Evolutionary conservation across 2,888 invertebrate species (phyloP).

Genomic region (Seira ritae): DNA sequence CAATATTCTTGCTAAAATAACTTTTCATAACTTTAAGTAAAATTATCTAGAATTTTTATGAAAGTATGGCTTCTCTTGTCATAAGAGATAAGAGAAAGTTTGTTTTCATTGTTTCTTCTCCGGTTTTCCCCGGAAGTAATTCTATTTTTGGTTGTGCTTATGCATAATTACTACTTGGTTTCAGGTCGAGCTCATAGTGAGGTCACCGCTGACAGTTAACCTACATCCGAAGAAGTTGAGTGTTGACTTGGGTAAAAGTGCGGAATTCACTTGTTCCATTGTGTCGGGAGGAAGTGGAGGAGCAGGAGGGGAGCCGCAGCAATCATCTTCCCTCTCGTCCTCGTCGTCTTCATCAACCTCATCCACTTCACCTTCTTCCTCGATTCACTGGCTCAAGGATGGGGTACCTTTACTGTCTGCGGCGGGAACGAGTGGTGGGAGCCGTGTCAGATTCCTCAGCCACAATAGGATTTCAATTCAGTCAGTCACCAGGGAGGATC

Average conservation of each 20-base stretch:
- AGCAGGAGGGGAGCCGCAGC: slow-evolving; percentile 61
- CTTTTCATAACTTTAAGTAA: too few relatives aligned
- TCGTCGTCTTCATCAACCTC: slow-evolving; percentile 74
- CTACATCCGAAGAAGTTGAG: slow-evolving; percentile 82
- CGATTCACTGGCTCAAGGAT: slow-evolving; percentile 78
- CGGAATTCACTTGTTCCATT: slow-evolving; percentile 82
- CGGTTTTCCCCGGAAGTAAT: too few relatives aligned
- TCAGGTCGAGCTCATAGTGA: slow-evolving; percentile 80
- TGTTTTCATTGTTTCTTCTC: background rate
- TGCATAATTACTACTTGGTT: slow-evolving; percentile 21
- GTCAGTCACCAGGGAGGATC: slow-evolving; percentile 82
- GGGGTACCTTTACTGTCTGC: slow-evolving; percentile 74
- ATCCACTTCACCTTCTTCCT: slow-evolving; percentile 76
- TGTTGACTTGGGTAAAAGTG: slow-evolving; percentile 85
- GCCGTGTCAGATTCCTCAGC: slow-evolving; percentile 80
- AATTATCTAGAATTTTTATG: background rate
- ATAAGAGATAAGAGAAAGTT: background rate
- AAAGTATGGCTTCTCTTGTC: background rate
- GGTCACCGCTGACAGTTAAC: slow-evolving; percentile 80
- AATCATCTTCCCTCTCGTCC: slow-evolving; percentile 71
- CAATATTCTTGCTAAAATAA: background rate
- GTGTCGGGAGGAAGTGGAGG: slow-evolving; percentile 73
- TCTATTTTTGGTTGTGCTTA: too few relatives aligned
- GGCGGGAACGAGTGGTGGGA: slow-evolving; percentile 79
- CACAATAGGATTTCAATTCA: slow-evolving; percentile 78